phyloP scores from a whole-genome alignment of 1,140 invertebrate species.

The Drosophila mayri region DNA sequence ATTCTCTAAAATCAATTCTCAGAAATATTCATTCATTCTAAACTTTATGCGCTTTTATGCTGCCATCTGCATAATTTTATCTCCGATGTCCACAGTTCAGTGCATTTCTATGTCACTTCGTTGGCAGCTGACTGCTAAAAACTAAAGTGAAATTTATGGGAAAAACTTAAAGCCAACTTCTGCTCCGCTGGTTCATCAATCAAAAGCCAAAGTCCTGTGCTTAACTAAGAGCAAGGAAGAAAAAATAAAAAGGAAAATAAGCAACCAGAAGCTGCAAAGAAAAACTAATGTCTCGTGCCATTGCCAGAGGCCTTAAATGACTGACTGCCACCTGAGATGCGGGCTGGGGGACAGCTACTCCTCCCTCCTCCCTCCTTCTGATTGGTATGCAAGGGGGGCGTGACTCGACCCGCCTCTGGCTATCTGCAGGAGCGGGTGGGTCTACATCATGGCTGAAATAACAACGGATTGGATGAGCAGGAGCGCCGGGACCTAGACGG shows the following conservation, averaged over 20 bases:
- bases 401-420: slow-evolving; percentile 17
- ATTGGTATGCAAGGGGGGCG: slow-evolving; percentile 61
- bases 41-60: slow-evolving; percentile 1
- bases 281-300: slow-evolving; percentile 65
- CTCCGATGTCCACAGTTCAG: slow-evolving; percentile 46
- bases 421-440: slow-evolving; percentile 2
- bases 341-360: slow-evolving; percentile 3
- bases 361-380: slow-evolving; percentile 20
- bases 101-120: slow-evolving; percentile 47
- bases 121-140: slow-evolving; percentile 32
- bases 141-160: slow-evolving; percentile 48
- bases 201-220: slow-evolving; percentile 46
- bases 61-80: slow-evolving; percentile 47
- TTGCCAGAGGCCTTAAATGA: slow-evolving; percentile 66
- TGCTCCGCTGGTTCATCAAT: slow-evolving; percentile 56
- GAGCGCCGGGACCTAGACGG: background rate
- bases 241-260: slow-evolving; percentile 9
- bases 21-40: background rate
- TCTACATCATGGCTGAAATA: slow-evolving; percentile 58
- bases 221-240: slow-evolving; percentile 9
- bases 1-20: background rate
- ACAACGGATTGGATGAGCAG: slow-evolving; percentile 59
- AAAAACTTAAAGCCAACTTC: slow-evolving; percentile 40
- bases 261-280: background rate
- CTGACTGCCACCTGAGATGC: slow-evolving; percentile 52